These are phyloP conservation scores for Ceratina calcarata DNA, from an alignment of 1,140 invertebrate species.

Conservation along the genomic window DNA sequence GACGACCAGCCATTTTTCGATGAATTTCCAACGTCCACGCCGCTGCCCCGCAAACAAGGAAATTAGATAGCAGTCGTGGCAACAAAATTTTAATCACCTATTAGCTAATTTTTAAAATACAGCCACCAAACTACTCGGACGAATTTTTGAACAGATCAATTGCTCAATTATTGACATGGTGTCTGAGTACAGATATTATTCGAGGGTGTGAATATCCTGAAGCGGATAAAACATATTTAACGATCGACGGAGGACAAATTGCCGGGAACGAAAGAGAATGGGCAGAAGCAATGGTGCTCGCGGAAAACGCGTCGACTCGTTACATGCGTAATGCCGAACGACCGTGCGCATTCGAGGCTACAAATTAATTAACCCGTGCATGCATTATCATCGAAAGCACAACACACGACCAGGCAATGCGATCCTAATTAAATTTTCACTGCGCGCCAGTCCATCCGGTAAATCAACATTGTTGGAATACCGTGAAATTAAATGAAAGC, in stretches of 20 bases:
- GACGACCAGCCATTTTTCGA: constrained; percentile 2
- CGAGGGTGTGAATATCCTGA: no score
- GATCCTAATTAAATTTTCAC: constrained; percentile 49
- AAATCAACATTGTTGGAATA: constrained; percentile 40
- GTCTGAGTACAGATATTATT: no score
- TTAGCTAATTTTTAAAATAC: background rate
- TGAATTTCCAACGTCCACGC: background rate
- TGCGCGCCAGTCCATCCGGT: constrained; percentile 38
- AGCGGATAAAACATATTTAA: constrained; percentile 17
- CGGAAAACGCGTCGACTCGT: constrained; percentile 8
- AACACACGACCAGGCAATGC: constrained; percentile 31
- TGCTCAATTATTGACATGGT: no score
- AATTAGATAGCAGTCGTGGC: background rate
- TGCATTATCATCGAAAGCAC: constrained; percentile 39
- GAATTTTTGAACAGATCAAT: no score
- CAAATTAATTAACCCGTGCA: constrained; percentile 38
- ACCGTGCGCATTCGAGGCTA: constrained; percentile 1
- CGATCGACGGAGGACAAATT: constrained; percentile 26
- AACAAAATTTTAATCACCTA: background rate
- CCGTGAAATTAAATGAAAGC: constrained; percentile 51
- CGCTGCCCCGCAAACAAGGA: constrained; percentile 10
- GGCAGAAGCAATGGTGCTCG: background rate
- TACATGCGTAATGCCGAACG: constrained; percentile 34
- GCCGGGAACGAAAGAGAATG: constrained; percentile 31
- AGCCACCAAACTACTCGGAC: no score